These are phyloP conservation scores for Gopherus evgoodei DNA, from an alignment of 2,113 vertebrate species.

Conservation along the genomic window DNA sequence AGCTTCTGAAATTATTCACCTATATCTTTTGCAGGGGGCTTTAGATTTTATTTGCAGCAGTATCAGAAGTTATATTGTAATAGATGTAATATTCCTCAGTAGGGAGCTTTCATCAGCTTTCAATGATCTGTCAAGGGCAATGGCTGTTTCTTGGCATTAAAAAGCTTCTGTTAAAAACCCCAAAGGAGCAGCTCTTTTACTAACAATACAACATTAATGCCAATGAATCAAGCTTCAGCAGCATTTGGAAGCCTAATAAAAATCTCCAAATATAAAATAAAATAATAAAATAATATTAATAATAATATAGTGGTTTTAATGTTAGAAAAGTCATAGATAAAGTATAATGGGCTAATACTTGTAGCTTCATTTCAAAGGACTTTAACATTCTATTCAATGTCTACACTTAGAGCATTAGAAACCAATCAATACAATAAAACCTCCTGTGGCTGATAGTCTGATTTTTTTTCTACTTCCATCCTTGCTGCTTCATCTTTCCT, in stretches of 20 bases:
- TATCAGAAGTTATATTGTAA: neutral
- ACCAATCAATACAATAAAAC: slow-evolving; percentile 62
- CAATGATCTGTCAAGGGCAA: slow-evolving; percentile 62
- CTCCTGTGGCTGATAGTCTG: slow-evolving; percentile 37
- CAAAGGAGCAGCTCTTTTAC: slow-evolving; percentile 30
- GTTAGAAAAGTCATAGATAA: slow-evolving; percentile 63
- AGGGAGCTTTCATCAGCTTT: neutral
- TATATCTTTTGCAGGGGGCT: neutral
- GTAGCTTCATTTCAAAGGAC: slow-evolving; percentile 47
- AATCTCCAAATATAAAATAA: slow-evolving; percentile 36
- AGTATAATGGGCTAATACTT: slow-evolving; percentile 61
- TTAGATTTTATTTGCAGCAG: neutral
- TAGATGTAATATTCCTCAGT: neutral
- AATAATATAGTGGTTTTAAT: slow-evolving; percentile 24
- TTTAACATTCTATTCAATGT: slow-evolving; percentile 52
- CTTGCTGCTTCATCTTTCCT: slow-evolving; percentile 46
- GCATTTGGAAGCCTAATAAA: slow-evolving; percentile 59
- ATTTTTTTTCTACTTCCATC: slow-evolving; percentile 12
- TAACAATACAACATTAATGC: slow-evolving; percentile 49
- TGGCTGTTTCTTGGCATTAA: slow-evolving; percentile 55
- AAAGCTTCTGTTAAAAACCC: neutral
- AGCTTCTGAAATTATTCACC: neutral
- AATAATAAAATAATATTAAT: slow-evolving; percentile 10
- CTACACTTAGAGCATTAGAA: slow-evolving; percentile 35
- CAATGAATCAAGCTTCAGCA: slow-evolving; percentile 69